phyloP scores from a whole-genome alignment of 2,113 vertebrate genomes.

The Carlito syrichta region DNA sequence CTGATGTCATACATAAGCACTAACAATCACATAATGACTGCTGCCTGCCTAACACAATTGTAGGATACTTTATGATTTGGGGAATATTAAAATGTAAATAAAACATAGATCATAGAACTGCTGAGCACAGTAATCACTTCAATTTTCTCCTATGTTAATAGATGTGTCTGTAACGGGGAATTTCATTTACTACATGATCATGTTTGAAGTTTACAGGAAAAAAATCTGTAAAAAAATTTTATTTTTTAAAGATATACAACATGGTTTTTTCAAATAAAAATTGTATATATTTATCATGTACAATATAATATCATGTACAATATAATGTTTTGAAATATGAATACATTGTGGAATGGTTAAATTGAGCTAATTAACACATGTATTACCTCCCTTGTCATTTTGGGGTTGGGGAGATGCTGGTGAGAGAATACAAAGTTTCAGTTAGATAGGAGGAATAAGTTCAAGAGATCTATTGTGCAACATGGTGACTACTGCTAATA shows the following conservation, averaged over 20 bases:
- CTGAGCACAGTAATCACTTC: neutral
- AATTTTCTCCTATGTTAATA: neutral
- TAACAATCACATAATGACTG: neutral
- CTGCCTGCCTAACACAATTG: neutral
- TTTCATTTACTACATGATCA: neutral
- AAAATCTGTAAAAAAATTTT: neutral
- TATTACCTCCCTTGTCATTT: neutral
- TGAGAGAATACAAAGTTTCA: neutral
- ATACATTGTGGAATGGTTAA: neutral
- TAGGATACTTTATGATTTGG: neutral
- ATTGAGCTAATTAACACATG: neutral
- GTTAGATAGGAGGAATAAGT: neutral
- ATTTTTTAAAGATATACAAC: neutral
- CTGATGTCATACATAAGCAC: too few relatives aligned
- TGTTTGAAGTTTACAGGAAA: neutral
- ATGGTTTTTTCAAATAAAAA: neutral
- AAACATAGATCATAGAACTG: neutral
- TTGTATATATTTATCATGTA: neutral
- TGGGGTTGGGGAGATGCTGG: neutral
- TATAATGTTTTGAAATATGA: neutral
- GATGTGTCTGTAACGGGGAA: neutral
- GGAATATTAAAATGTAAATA: neutral
- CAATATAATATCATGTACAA: neutral
- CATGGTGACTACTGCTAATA: neutral
- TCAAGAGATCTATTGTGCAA: neutral